Conservation (phyloP, 1,140 invertebrate genomes). For the Oedothorax gibbosus region DNA sequence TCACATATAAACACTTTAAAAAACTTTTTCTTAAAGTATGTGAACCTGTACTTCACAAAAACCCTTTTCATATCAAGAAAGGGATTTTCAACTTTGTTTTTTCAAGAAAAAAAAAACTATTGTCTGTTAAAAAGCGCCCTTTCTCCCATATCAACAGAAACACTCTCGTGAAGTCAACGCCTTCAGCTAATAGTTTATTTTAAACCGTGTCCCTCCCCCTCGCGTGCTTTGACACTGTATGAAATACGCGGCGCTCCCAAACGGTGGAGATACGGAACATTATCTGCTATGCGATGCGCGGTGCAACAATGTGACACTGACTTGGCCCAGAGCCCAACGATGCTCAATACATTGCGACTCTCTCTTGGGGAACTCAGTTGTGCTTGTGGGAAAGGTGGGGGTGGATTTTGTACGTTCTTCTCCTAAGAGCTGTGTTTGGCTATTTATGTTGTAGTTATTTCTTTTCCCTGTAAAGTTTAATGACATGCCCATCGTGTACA, state of each 20-base stretch:
- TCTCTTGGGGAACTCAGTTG: neutral
- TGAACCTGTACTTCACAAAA: too few relatives aligned
- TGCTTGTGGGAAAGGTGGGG: too few relatives aligned
- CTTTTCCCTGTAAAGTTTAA: too few relatives aligned
- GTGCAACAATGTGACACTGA: conserved; percentile 17
- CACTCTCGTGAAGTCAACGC: neutral
- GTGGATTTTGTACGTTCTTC: too few relatives aligned
- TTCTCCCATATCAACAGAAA: neutral
- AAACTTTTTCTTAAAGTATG: too few relatives aligned
- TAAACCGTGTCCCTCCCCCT: neutral
- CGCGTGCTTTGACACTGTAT: conserved; percentile 12
- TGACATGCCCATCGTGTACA: too few relatives aligned
- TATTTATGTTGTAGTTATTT: too few relatives aligned
- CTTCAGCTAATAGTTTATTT: conserved; percentile 20
- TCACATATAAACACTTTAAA: too few relatives aligned
- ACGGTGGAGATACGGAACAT: conserved; percentile 16
- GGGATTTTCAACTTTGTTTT: too few relatives aligned
- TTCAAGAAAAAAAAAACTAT: neutral
- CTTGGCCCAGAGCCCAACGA: neutral
- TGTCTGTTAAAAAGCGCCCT: neutral
- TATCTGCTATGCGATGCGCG: conserved; percentile 26
- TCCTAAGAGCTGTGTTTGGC: too few relatives aligned
- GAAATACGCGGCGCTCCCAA: neutral
- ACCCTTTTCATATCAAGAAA: too few relatives aligned
- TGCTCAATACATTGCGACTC: neutral